Evolutionary conservation across 2,888 invertebrate genomes (phyloP), one percentile per base, ranked within the genome.

Genomic region (Meandrusa payeni): DNA sequence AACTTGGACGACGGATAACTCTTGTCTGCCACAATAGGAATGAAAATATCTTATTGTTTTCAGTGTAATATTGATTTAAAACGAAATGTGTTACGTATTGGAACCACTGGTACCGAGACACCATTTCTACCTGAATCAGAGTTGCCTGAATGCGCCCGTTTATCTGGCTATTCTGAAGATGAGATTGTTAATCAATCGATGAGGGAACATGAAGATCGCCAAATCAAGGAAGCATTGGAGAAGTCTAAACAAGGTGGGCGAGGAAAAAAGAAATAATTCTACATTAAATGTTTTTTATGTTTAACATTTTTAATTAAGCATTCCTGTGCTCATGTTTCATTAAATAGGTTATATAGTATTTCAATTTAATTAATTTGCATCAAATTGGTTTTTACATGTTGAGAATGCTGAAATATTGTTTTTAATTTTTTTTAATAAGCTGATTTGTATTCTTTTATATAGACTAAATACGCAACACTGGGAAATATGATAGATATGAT

Each of bases 81-180:
- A 69, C 90, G 91, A 31, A 98, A 97, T 77, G 91, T 96, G 2
- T 88, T 99, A 19, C 91, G 91, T 51, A 98, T 99, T 62, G 98
- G 98, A 22, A 98, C 98, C 0, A 98, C 98, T 0, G 96, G 96
- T 19, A 96, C 96, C 0, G 94, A 95, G 72, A 98, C 98, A 0
- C 82, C 90, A 0, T 99, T 99, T 80, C 88, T 99, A 54, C 89
- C 94, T 0, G 97, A 97, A 49, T 78, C 86, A 0, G 83, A 88
- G 0, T 60, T 85, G 20, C 87, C 88, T 0, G 94, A 94, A 46
- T 95, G 95, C 70, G 97, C 97, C 0, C 91, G 96, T 11, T 89
- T 97, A 17, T 93, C 93, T 12, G 91, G 91, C 4, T 83, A 79
- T 46, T 91, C 90, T 0, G 93, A 93, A 42, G 93, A 93, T 33